Percentiles rank a stretch among this genome's conserved stretches.
Evolutionary conservation across 1,140 invertebrate genomes (phyloP).

Genomic region (Aphaenogaster rudis): DNA sequence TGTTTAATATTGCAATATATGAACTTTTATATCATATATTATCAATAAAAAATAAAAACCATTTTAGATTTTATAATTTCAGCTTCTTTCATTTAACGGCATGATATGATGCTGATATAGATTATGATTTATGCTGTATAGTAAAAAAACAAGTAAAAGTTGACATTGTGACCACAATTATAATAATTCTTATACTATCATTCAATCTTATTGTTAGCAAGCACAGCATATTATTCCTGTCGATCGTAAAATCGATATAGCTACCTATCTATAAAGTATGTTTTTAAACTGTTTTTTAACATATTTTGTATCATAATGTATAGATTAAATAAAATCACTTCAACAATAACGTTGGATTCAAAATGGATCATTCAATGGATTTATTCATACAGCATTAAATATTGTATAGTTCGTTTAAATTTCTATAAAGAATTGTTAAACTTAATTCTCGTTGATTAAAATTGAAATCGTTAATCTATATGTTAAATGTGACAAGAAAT

Average conservation of each 20-base stretch:
- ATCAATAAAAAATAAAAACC: not conserved
- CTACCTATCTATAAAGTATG: not conserved
- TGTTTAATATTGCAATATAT: constrained; percentile 2
- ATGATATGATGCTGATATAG: not conserved
- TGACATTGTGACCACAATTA: not conserved
- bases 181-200: not conserved
- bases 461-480: constrained; percentile 2
- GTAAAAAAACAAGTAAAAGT: not conserved
- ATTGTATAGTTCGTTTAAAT: not conserved
- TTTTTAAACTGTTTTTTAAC: not conserved
- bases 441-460: not conserved
- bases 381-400: not conserved
- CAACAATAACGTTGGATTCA: not conserved
- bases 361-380: not conserved
- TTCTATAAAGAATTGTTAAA: not conserved
- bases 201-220: not conserved
- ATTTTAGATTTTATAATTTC: not conserved
- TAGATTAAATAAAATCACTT: not conserved
- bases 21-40: not conserved
- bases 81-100: not conserved
- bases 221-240: not conserved
- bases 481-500: not conserved
- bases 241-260: not conserved
- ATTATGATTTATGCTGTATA: not conserved
- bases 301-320: not conserved